These are phyloP conservation scores for Megathymus violae DNA, from an alignment of 1,140 invertebrate species.

Conservation along the genomic window DNA sequence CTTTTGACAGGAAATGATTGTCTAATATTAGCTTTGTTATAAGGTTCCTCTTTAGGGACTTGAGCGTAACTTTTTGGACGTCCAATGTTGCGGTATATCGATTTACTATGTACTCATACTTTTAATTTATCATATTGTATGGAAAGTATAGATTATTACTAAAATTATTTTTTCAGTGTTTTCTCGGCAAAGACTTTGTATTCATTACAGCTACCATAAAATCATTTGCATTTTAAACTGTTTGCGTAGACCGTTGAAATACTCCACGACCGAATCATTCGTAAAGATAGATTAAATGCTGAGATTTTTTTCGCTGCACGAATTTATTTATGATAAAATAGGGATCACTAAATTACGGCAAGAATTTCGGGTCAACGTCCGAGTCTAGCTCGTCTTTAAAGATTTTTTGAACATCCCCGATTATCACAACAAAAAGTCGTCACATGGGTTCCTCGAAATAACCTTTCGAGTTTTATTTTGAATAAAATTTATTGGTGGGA, in stretches of 20 bases:
- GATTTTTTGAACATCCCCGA: constrained; percentile 62
- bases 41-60: constrained; percentile 80
- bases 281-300: too few relatives aligned
- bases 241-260: too few relatives aligned
- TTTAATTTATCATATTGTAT: neutral
- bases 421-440: constrained; percentile 70
- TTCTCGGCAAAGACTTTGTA: neutral
- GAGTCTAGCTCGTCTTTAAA: constrained; percentile 50
- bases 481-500: constrained; percentile 74
- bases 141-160: neutral
- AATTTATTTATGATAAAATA: constrained; percentile 38
- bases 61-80: constrained; percentile 57
- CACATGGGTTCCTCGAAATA: constrained; percentile 57
- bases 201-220: too few relatives aligned
- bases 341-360: constrained; percentile 58
- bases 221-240: too few relatives aligned
- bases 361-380: constrained; percentile 70
- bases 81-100: constrained; percentile 32
- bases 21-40: constrained; percentile 84
- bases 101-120: constrained; percentile 5
- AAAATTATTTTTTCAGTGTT: neutral
- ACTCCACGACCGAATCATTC: too few relatives aligned
- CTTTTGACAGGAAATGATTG: constrained; percentile 83
- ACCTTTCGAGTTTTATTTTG: constrained; percentile 65
- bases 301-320: too few relatives aligned